These are phyloP conservation scores for Galemys pyrenaicus DNA, from an alignment of 2,113 vertebrate genomes.

Conservation along the genomic window DNA sequence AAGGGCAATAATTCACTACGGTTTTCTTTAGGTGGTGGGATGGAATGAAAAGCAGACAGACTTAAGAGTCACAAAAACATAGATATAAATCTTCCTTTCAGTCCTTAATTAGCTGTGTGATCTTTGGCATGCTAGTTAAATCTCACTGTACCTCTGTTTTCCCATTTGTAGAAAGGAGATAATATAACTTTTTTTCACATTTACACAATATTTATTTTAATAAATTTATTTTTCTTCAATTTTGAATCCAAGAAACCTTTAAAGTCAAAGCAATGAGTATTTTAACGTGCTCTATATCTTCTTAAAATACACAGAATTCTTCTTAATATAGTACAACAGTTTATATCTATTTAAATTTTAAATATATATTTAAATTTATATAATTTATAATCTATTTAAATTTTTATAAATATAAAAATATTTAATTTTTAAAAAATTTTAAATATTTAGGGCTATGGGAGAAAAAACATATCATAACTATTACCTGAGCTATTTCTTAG, in stretches of 20 bases:
- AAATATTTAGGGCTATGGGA: not conserved
- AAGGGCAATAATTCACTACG: not conserved
- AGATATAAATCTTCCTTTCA: not conserved
- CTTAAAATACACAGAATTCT: not conserved
- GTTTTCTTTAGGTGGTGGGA: not conserved
- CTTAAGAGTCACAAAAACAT: not conserved
- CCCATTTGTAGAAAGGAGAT: not conserved
- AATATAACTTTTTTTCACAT: conserved; percentile 42
- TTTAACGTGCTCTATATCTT: not conserved
- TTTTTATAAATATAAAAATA: too few species aligned
- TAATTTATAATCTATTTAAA: too few species aligned
- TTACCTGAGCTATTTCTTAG: not conserved
- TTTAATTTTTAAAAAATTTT: too few species aligned
- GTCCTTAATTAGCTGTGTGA: not conserved
- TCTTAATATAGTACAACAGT: not conserved
- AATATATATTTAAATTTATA: too few species aligned
- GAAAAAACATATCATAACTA: not conserved
- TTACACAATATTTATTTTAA: conserved; percentile 34
- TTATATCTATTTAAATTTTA: conserved; percentile 47
- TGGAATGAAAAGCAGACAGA: not conserved
- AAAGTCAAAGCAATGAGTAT: conserved; percentile 1
- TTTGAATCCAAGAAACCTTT: not conserved
- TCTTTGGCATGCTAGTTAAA: not conserved
- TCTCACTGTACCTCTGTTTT: not conserved
- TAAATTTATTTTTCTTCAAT: not conserved